phyloP scores from a whole-genome alignment of 2,888 invertebrate species.

The Meloe dianella region DNA sequence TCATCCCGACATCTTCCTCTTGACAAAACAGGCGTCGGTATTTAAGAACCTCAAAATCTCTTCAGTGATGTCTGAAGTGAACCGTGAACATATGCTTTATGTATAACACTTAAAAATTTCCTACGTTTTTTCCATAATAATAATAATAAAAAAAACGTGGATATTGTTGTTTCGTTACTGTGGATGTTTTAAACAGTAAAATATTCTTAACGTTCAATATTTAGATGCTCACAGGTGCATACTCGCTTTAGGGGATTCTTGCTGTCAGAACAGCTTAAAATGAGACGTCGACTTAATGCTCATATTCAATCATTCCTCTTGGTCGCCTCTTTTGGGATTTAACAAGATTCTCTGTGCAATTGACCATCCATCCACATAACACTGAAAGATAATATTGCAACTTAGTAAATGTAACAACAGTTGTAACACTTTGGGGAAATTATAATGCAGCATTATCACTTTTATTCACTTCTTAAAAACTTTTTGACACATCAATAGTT shows the following conservation, averaged over 20 bases:
- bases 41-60: slow-evolving; percentile 25
- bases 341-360: background rate
- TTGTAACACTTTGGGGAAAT: background rate
- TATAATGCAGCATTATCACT: background rate
- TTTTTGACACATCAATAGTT: too few relatives aligned
- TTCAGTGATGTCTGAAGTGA: slow-evolving; percentile 28
- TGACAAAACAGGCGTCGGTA: slow-evolving; percentile 6
- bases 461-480: too few relatives aligned
- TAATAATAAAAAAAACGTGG: slow-evolving; percentile 10
- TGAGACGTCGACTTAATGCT: background rate
- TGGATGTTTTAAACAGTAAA: slow-evolving; percentile 16
- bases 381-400: background rate
- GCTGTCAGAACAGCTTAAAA: slow-evolving; percentile 20
- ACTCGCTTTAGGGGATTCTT: slow-evolving; percentile 26
- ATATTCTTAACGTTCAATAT: slow-evolving; percentile 24
- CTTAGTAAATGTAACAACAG: background rate
- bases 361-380: slow-evolving; percentile 1
- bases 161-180: slow-evolving; percentile 23
- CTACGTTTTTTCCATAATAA: background rate
- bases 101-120: slow-evolving; percentile 17
- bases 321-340: slow-evolving; percentile 6
- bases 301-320: slow-evolving; percentile 5
- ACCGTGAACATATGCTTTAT: slow-evolving; percentile 19
- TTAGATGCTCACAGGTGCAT: slow-evolving; percentile 34
- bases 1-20: slow-evolving; percentile 15